A percentile compares a stretch with the other conserved stretches of the same genome.
Evolutionary conservation across 1,140 invertebrate genomes (phyloP).

Genomic region (Meloidogyne chitwoodi): DNA sequence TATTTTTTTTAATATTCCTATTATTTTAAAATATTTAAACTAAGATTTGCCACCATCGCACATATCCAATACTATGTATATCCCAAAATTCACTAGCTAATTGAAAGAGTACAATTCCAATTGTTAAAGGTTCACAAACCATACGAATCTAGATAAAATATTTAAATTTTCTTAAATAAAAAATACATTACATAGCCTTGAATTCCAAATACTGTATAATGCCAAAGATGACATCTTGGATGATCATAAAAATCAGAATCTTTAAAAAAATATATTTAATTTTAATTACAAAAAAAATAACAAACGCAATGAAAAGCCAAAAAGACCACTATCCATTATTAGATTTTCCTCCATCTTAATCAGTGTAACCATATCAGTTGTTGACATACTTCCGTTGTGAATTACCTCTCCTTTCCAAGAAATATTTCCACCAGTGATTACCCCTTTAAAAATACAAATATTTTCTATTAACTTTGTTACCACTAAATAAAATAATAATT

Average conservation of each 20-base stretch:
- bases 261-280: background rate
- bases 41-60: conserved; percentile 56
- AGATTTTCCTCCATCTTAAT: background rate
- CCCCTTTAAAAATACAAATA: background rate
- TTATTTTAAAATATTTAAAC: conserved; percentile 27
- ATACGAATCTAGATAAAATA: conserved; percentile 31
- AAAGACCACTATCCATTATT: background rate
- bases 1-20: conserved; percentile 54
- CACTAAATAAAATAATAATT: too few relatives aligned
- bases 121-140: conserved; percentile 40
- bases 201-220: conserved; percentile 30
- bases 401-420: conserved; percentile 12
- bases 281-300: background rate
- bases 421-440: conserved; percentile 40
- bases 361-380: background rate
- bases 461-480: background rate
- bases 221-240: conserved; percentile 30
- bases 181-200: conserved; percentile 14
- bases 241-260: conserved; percentile 7
- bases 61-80: conserved; percentile 47
- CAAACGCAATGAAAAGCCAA: conserved; percentile 5
- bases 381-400: background rate
- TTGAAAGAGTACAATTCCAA: conserved; percentile 34
- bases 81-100: conserved; percentile 36
- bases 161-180: conserved; percentile 9